These are phyloP conservation scores for Anthrax anthrax DNA, from an alignment of 2,888 invertebrate genomes.

Conservation along the genomic window DNA sequence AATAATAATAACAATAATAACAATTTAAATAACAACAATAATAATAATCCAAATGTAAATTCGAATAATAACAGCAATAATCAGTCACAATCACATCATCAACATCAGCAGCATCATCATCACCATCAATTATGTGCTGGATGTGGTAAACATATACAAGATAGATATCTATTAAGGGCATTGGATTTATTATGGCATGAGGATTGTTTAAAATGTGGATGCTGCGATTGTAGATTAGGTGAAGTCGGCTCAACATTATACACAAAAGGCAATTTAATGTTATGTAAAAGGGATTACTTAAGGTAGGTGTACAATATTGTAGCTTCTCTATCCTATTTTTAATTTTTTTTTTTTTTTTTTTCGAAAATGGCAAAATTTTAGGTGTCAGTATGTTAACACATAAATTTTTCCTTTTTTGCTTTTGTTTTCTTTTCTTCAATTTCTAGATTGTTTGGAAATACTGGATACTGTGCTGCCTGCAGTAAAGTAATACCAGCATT, in stretches of 20 bases:
- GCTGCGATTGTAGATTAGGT: conserved; percentile 91
- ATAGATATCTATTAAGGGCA: conserved; percentile 80
- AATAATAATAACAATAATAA: conserved; percentile 32
- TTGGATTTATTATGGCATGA: conserved; percentile 94
- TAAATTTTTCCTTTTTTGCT: neutral
- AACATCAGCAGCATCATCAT: no score
- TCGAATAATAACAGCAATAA: conserved; percentile 32
- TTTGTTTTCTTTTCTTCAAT: neutral
- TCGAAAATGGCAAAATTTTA: neutral
- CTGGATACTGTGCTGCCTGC: conserved; percentile 93
- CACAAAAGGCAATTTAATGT: conserved; percentile 86
- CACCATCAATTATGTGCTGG: conserved; percentile 82
- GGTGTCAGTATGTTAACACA: no score
- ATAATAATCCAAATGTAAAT: no score
- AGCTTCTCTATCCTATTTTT: no score
- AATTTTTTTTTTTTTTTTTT: no score
- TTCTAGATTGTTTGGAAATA: conserved; percentile 78
- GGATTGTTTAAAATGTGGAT: conserved; percentile 93
- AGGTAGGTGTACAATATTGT: conserved; percentile 41
- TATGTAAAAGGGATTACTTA: conserved; percentile 92
- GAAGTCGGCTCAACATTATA: conserved; percentile 93
- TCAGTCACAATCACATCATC: no score
- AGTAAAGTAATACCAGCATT: conserved; percentile 96
- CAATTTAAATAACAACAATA: no score
- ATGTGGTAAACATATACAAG: conserved; percentile 87